Conservation (phyloP, 2,797 vertebrate species). For the Amphiprion clarkii region DNA sequence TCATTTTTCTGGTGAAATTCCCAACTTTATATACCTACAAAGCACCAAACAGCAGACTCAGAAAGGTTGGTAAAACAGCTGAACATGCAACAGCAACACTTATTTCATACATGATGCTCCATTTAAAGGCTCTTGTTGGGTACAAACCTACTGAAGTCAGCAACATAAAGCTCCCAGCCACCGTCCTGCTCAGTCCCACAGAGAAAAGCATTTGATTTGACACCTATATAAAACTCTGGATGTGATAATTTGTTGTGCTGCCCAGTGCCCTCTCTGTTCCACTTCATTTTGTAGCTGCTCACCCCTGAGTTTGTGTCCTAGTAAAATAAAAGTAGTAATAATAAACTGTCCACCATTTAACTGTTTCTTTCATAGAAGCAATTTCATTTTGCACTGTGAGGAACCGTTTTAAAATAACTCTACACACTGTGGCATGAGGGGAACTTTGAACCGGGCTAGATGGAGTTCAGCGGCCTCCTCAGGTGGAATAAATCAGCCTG, state of each 20-base stretch:
- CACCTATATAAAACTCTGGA: background rate
- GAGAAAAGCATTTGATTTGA: constrained; percentile 21
- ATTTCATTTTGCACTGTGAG: constrained; percentile 7
- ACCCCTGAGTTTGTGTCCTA: background rate
- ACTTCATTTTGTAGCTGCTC: constrained; percentile 29
- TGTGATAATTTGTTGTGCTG: constrained; percentile 1
- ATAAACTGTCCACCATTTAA: background rate
- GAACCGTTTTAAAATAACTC: constrained; percentile 11
- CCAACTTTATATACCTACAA: background rate
- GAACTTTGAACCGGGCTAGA: constrained; percentile 21
- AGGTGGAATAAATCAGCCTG: constrained; percentile 49
- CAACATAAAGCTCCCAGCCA: constrained; percentile 3
- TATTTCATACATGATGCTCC: background rate
- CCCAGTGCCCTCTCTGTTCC: constrained; percentile 18
- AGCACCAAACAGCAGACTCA: background rate
- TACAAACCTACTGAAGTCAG: constrained; percentile 3
- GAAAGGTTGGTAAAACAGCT: background rate
- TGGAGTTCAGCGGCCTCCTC: constrained; percentile 24
- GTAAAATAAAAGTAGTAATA: constrained; percentile 3
- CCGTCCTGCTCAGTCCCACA: background rate
- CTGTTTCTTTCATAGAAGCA: constrained; percentile 6
- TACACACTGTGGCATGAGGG: background rate
- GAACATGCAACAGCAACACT: background rate
- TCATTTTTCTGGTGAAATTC: background rate
- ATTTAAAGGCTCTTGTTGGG: constrained; percentile 9